Conservation (phyloP, 2,113 vertebrate species). For the Dendrocopos noguchii region DNA sequence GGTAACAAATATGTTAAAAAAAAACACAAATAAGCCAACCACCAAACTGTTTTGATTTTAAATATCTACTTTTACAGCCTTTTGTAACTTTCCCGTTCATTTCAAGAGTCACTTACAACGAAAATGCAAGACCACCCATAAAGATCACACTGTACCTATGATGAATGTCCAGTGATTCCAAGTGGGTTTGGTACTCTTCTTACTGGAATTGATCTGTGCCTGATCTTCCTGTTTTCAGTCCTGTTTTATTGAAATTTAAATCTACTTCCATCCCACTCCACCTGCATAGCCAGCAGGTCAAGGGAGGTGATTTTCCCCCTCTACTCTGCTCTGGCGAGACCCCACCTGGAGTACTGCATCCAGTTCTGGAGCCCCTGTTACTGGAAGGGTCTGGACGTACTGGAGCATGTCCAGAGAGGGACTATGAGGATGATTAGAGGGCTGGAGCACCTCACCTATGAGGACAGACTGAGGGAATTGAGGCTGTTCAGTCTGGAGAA, state of each 20-base stretch:
- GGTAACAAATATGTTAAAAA: not conserved
- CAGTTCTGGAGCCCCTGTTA: no score
- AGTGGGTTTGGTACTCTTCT: not conserved
- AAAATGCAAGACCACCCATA: not conserved
- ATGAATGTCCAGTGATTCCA: not conserved
- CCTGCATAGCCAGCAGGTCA: not conserved
- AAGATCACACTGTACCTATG: rapidly evolving
- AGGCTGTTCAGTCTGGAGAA: no score
- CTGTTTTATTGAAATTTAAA: not conserved
- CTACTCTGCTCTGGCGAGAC: no score
- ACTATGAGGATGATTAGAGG: no score
- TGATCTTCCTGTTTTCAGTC: not conserved
- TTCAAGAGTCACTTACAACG: not conserved
- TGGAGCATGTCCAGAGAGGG: no score
- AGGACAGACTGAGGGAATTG: no score
- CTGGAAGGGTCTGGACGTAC: no score
- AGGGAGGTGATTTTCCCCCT: no score
- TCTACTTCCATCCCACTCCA: not conserved
- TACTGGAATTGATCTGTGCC: not conserved
- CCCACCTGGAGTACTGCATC: no score
- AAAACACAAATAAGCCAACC: no score
- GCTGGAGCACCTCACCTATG: no score
- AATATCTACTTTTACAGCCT: not conserved
- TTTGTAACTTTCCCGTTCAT: not conserved
- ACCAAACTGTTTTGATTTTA: not conserved